Percentiles rank a stretch among this genome's conserved stretches.
Conservation (phyloP, 2,888 invertebrate genomes). For the Volucella inanis region DNA sequence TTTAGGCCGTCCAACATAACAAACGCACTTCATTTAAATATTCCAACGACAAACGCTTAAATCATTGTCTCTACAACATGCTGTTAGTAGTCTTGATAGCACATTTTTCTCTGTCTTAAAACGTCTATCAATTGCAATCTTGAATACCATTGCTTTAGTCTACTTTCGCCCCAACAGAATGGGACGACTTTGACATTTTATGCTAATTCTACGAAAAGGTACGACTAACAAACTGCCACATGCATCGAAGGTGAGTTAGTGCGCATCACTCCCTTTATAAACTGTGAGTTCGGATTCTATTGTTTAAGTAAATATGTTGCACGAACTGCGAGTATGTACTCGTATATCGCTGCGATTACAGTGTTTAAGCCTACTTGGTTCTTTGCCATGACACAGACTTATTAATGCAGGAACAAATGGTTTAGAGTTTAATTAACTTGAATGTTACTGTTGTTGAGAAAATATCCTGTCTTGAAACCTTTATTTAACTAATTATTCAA, state of each 20-base stretch:
- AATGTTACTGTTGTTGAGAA: slow-evolving; percentile 5
- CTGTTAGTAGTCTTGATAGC: slow-evolving; percentile 38
- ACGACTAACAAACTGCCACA: slow-evolving; percentile 63
- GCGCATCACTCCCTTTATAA: slow-evolving; percentile 43
- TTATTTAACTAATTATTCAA: too few species aligned
- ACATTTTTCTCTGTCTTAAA: slow-evolving; percentile 24
- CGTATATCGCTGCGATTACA: slow-evolving; percentile 1
- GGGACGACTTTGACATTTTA: slow-evolving; percentile 56
- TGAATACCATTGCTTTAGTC: slow-evolving; percentile 29
- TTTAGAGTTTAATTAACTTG: slow-evolving; percentile 35
- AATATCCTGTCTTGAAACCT: too few species aligned
- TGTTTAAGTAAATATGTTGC: slow-evolving; percentile 59
- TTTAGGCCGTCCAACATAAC: slow-evolving; percentile 35
- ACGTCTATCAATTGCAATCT: slow-evolving; percentile 56
- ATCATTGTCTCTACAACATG: slow-evolving; percentile 38
- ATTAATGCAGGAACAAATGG: slow-evolving; percentile 46
- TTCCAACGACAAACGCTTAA: slow-evolving; percentile 58
- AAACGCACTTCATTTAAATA: slow-evolving; percentile 55
- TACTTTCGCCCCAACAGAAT: slow-evolving; percentile 48
- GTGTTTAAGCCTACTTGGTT: slow-evolving; percentile 8
- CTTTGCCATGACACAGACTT: neutral
- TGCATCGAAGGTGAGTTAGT: slow-evolving; percentile 29
- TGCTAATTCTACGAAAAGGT: slow-evolving; percentile 54
- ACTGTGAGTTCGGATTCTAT: slow-evolving; percentile 49
- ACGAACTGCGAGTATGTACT: slow-evolving; percentile 24